Evolutionary conservation across 2,113 vertebrate species (phyloP).

Genomic region (Cochlearius cochlearius): DNA sequence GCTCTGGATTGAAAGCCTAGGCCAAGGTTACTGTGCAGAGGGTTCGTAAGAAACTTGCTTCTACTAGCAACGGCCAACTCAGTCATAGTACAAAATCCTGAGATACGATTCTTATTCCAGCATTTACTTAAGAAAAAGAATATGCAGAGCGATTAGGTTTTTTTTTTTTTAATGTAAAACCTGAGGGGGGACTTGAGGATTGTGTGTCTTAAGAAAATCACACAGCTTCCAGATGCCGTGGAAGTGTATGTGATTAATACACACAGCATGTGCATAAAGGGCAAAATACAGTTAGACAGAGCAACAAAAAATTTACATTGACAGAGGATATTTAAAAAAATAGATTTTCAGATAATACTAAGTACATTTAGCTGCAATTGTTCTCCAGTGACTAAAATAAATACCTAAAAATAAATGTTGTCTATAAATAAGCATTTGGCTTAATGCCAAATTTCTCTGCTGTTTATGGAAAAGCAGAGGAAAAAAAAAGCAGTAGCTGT

Average conservation of each 20-base stretch:
- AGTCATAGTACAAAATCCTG: not conserved
- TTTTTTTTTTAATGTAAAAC: not conserved
- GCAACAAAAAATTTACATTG: not conserved
- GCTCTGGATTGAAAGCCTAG: not conserved
- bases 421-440: slow-evolving; percentile 53
- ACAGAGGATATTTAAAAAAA: not conserved
- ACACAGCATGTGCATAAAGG: not conserved
- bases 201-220: not conserved
- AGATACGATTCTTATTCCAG: not conserved
- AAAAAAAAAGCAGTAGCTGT: not conserved
- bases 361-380: slow-evolving; percentile 46
- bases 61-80: fast-evolving
- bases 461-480: slow-evolving; percentile 49
- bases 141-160: not conserved
- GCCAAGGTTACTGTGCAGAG: not conserved
- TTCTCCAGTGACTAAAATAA: slow-evolving; percentile 51
- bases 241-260: not conserved
- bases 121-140: not conserved
- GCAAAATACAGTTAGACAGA: not conserved
- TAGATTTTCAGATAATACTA: slow-evolving; percentile 27
- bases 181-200: not conserved
- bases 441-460: not conserved
- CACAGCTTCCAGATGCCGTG: not conserved
- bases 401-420: slow-evolving; percentile 50
- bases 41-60: not conserved